These are phyloP conservation scores for Aricia agestis DNA, from an alignment of 1,140 invertebrate species.

Conservation along the genomic window DNA sequence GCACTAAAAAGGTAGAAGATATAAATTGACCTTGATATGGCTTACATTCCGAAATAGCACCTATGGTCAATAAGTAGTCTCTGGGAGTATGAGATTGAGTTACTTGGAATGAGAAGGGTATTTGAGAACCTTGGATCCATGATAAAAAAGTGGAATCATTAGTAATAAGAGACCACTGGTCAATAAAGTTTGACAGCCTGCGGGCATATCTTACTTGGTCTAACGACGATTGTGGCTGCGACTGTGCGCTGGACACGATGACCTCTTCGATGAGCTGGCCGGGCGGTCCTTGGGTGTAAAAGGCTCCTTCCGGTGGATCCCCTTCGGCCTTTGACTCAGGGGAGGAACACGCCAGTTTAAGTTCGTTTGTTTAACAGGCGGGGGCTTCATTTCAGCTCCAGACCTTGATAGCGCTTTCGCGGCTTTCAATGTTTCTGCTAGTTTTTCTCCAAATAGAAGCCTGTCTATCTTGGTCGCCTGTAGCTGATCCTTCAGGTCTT, in stretches of 20 bases:
- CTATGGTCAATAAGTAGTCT: conserved; percentile 1
- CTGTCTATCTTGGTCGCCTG: conserved; percentile 28
- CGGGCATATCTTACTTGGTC: conserved; percentile 20
- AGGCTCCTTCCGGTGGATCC: conserved; percentile 17
- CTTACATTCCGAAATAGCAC: conserved; percentile 29
- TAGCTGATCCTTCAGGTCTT: conserved; percentile 32
- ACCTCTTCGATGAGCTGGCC: background rate
- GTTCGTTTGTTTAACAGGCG: conserved; percentile 10
- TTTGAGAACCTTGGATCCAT: conserved; percentile 29
- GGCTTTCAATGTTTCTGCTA: conserved; percentile 27
- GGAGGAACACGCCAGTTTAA: conserved; percentile 34
- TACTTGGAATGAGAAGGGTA: conserved; percentile 26
- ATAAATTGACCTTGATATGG: conserved; percentile 27
- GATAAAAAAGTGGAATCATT: conserved; percentile 24
- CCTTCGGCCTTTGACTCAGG: conserved; percentile 20
- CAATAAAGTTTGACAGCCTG: background rate
- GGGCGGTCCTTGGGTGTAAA: conserved; percentile 2
- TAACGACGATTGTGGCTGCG: conserved; percentile 20
- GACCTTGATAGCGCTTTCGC: conserved; percentile 33
- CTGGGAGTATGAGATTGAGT: conserved; percentile 5
- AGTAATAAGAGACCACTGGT: conserved; percentile 10
- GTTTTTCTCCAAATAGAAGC: conserved; percentile 28
- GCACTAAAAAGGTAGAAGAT: conserved; percentile 28
- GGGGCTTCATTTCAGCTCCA: conserved; percentile 26
- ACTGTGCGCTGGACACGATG: background rate